phyloP scores from a whole-genome alignment of 2,888 invertebrate species.

The Ischnus inquisitorius region DNA sequence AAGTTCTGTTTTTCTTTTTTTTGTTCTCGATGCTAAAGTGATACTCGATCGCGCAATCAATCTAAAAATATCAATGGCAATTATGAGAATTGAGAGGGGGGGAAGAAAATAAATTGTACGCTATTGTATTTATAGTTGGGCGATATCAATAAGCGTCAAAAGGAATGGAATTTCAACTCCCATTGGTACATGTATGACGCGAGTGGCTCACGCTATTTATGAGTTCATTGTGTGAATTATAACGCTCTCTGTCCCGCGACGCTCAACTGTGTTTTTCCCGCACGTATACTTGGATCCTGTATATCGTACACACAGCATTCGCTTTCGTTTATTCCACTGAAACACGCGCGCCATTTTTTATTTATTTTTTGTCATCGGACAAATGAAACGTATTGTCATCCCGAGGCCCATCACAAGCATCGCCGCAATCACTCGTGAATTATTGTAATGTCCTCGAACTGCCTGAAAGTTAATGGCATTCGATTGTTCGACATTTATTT shows the following conservation, averaged over 20 bases:
- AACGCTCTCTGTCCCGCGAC: constrained; percentile 36
- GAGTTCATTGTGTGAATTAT: constrained; percentile 69
- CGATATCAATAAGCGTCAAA: constrained; percentile 63
- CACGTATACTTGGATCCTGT: constrained; percentile 11
- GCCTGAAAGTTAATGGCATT: not conserved
- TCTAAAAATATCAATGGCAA: not conserved
- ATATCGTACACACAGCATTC: not conserved
- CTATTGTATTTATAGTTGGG: constrained; percentile 46
- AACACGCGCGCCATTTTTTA: not conserved
- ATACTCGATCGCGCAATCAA: not conserved
- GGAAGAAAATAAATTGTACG: constrained; percentile 6
- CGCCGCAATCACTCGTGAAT: not conserved
- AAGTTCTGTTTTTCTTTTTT: no score
- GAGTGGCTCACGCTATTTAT: constrained; percentile 55
- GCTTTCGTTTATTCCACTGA: constrained; percentile 18
- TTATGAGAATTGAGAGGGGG: not conserved
- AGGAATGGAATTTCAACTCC: constrained; percentile 67
- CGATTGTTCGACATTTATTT: not conserved
- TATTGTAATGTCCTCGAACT: not conserved
- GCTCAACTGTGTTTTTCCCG: constrained; percentile 27
- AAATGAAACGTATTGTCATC: not conserved
- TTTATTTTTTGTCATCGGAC: not conserved
- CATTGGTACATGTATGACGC: constrained; percentile 55
- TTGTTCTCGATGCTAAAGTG: no score
- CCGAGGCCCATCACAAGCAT: not conserved